Base-by-base conservation (phyloP, 2,797 vertebrate genomes). In the Lutra lutra region DNA sequence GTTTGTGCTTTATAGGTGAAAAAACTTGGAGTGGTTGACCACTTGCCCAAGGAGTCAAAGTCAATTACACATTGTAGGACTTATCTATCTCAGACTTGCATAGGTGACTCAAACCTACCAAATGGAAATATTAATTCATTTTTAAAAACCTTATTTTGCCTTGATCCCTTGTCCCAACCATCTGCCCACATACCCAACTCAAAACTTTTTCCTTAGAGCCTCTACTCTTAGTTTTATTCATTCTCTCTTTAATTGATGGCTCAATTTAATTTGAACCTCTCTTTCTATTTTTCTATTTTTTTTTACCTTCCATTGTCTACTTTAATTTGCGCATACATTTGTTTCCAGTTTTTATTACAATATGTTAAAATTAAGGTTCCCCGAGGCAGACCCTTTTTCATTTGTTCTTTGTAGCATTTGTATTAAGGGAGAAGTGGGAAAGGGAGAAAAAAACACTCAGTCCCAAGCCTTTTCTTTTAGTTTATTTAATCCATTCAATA, bases 401-500 rank as follows among this genome's bases (percentile, higher is more conserved):
- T 68, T 70, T 88, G 20, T 92, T 75, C 43, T 90, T 64, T 72
- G 56, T 83, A 79, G 11, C 64, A 43, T 77, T 87, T 25, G 4
- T 88, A 56, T 66, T 85, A 91, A 92, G 29, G n/a, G 38, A 79
- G 48, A 4, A 78, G 54, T 87, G n/a, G 20, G 40, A 23, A 89
- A 90, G 27, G 29, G 4, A 54, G 46, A 56, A 91, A 68, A 82
- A 89, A 73, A 58, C 17, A 75, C 27, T 89, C 35, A 80, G 11
- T 79, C 23, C 13, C 10, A 48, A 91, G 20, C 23, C 48, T 60
- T 89, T 78, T 85, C 32, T 93, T 88, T 94, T 80, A 85, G 46
- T 84, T 96, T 96, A 77, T 75, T 93, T 93, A 46, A 43, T 84
- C 17, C n/a, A 91, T n/a, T 96, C 60, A 73, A 1, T 72, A 77